Conservation (phyloP, 1,140 invertebrate genomes). For the Oryctes rhinoceros region DNA sequence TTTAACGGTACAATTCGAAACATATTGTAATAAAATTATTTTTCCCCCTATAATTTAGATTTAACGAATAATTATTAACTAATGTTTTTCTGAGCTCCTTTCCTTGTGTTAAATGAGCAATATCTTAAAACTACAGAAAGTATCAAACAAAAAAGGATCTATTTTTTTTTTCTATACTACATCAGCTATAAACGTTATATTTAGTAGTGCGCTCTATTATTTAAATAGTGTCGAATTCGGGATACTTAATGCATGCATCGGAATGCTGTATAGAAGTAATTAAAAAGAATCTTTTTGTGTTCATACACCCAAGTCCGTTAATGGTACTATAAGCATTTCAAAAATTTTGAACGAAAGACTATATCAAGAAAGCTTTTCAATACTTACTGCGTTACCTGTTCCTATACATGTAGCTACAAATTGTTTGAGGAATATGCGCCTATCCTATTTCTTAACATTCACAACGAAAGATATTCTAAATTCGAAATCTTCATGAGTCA, state of each 20-base stretch:
- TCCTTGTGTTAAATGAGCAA: no score
- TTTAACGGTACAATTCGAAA: background rate
- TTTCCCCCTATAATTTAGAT: background rate
- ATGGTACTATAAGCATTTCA: background rate
- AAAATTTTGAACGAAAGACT: background rate
- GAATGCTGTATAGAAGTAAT: background rate
- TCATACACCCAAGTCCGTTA: background rate
- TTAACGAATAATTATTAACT: background rate
- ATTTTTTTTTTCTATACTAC: background rate
- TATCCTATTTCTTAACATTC: constrained; percentile 14
- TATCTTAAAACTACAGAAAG: no score
- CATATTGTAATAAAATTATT: background rate
- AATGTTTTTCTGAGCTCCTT: background rate
- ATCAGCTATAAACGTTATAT: background rate
- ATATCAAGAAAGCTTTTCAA: background rate
- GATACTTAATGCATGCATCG: background rate
- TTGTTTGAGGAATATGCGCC: background rate
- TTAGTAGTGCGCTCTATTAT: background rate
- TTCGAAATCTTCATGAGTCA: background rate
- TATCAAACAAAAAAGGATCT: no score
- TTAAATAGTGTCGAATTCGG: background rate
- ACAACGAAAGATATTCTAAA: constrained; percentile 6
- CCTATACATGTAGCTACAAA: background rate
- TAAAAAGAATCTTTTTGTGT: background rate
- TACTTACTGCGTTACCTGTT: constrained; percentile 21